phyloP scores from a whole-genome alignment of 2,113 vertebrate species.

The Nibea coibor region DNA sequence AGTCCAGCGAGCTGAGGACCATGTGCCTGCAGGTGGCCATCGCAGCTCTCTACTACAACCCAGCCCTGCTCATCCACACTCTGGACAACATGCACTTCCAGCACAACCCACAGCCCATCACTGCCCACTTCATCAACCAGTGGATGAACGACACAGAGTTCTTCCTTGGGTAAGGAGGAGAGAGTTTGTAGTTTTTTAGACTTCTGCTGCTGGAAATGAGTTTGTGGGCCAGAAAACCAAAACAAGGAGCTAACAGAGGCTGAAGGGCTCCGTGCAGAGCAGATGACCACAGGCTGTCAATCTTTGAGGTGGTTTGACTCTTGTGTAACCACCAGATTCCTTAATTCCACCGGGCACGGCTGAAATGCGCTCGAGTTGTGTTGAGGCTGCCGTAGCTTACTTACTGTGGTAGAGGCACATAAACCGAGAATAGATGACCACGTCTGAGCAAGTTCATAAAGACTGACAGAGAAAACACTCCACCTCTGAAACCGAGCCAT shows the following conservation, averaged over 20 bases:
- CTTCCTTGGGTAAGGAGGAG: slow-evolving; percentile 89
- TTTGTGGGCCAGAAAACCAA: not conserved
- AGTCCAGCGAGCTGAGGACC: slow-evolving; percentile 93
- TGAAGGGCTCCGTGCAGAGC: not conserved
- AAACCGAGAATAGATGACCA: too few relatives aligned
- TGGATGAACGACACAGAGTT: slow-evolving; percentile 99
- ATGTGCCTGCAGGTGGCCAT: slow-evolving; percentile 99
- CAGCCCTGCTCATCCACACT: slow-evolving; percentile 91
- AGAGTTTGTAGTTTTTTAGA: not conserved
- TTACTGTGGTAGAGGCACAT: too few relatives aligned
- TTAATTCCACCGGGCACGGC: too few relatives aligned
- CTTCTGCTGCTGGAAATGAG: not conserved
- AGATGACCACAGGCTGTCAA: not conserved
- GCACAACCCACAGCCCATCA: slow-evolving; percentile 93
- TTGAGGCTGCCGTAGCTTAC: too few relatives aligned
- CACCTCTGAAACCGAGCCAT: too few relatives aligned
- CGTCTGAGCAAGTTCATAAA: too few relatives aligned
- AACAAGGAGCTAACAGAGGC: not conserved
- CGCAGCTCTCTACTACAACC: slow-evolving; percentile 95
- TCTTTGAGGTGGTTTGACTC: not conserved
- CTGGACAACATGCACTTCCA: slow-evolving; percentile 94
- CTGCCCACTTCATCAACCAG: slow-evolving; percentile 97
- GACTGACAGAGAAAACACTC: too few relatives aligned
- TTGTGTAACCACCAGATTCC: too few relatives aligned
- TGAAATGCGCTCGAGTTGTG: too few relatives aligned